Evolutionary conservation across 2,797 vertebrate species (phyloP).

Genomic region (Manis crassicaudata): DNA sequence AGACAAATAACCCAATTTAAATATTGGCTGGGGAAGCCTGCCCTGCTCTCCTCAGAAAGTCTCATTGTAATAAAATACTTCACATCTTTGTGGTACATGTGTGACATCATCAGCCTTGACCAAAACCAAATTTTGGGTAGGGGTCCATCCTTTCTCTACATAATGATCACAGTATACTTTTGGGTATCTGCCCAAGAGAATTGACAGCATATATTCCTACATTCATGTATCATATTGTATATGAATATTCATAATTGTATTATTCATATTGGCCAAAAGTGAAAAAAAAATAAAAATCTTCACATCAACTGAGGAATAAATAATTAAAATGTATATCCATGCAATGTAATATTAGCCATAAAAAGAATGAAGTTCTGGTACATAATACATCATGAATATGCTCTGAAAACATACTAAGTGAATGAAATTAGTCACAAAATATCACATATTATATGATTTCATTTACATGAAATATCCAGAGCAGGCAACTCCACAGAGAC

Average conservation of each 20-base stretch:
- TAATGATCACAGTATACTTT: neutral
- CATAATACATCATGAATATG: neutral
- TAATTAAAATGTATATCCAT: neutral
- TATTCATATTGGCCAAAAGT: neutral
- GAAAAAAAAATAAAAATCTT: neutral
- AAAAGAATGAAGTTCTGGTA: neutral
- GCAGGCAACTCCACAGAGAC: neutral
- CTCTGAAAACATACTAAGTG: neutral
- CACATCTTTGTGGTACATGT: fast-evolving
- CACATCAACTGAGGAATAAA: neutral
- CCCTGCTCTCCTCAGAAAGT: neutral
- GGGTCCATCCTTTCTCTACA: neutral
- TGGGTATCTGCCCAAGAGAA: neutral
- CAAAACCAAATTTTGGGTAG: neutral
- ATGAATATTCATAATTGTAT: neutral
- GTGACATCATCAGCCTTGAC: neutral
- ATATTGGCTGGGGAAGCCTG: neutral
- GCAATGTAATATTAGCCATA: neutral
- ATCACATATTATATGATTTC: neutral
- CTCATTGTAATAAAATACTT: neutral
- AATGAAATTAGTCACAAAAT: neutral
- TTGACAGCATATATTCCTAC: neutral
- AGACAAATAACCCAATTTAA: neutral
- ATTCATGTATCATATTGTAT: neutral
- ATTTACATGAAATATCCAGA: neutral